phyloP scores from a whole-genome alignment of 2,113 vertebrate genomes.

The Ranitomeya variabilis region DNA sequence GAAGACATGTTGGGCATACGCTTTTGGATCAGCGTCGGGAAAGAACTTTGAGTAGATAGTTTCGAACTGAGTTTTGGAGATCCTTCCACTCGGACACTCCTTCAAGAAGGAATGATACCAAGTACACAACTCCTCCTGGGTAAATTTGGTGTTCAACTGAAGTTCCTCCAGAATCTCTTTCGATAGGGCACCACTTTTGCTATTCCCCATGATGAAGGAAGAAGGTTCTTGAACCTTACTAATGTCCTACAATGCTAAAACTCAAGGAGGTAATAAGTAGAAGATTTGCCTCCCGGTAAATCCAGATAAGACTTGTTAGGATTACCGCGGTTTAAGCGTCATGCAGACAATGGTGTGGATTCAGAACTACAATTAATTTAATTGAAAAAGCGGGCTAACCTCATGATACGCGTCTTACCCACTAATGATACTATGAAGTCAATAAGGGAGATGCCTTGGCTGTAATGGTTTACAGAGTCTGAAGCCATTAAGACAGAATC shows the following conservation, averaged over 20 bases:
- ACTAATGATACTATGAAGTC: not conserved
- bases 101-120: constrained; percentile 83
- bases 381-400: not conserved
- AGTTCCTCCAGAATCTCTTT: constrained; percentile 80
- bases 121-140: constrained; percentile 71
- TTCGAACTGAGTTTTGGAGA: constrained; percentile 77
- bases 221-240: not conserved
- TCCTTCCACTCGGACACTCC: constrained; percentile 77
- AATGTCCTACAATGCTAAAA: constrained; percentile 22
- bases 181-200: constrained; percentile 77
- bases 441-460: not conserved
- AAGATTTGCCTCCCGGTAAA: constrained; percentile 67
- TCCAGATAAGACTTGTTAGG: constrained; percentile 72
- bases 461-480: not conserved
- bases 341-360: constrained; percentile 49
- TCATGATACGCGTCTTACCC: not conserved
- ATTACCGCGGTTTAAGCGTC: constrained; percentile 74
- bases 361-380: not conserved
- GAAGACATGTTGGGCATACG: constrained; percentile 79
- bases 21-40: constrained; percentile 74
- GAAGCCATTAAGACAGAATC: not conserved
- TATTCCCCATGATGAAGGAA: constrained; percentile 74
- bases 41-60: constrained; percentile 83
- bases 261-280: constrained; percentile 19
- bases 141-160: constrained; percentile 79